Evolutionary conservation across 2,888 invertebrate species (phyloP), one percentile per base, ranked within the genome.

Genomic region (Gastracanthus pulcherrimus): DNA sequence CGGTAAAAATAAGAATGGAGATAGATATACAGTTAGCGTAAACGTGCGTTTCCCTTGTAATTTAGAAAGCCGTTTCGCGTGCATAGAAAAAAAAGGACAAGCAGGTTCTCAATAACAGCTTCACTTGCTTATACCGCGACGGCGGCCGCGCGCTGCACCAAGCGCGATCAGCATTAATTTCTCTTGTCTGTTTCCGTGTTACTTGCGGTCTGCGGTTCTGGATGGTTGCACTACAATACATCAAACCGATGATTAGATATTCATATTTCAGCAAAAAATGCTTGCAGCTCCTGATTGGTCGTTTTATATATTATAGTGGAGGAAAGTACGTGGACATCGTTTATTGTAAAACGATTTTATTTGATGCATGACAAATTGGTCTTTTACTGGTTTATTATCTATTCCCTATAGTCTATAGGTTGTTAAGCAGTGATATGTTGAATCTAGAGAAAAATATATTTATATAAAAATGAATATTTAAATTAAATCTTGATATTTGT

Each of bases 21-120:
- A 78, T 19, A 74, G 16, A 78, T 19, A 41, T 64, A 69, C 60
- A 76, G 70, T 80, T 80, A 55, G n/a, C 55, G 26, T 64, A 60
- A 62, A 29, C 41, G 36, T 29, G 62, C 51, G 55, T 69, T 80
- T 75, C 38, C 48, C 69, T 70, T 67, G 58, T 55, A 70, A 70
- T 79, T 79, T 72, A 64, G 55, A 70, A 71, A 80, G 45, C 58
- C 38, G 71, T 58, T 76, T 76, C 34, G 38, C n/a, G 69, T 45
- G 51, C 31, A 29, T 26, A n/a, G 31, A 48, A 55, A 69, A 80
- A 62, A 67, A 75, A 7, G 34, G 51, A 51, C 45, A 51, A 13
- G 60, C 26, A 6, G 3, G 26, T n/a, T 74, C 72, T 51, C 51
- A 76, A 76, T 77, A 78, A 72, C 45, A 66, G 67, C 34, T 26